Evolutionary conservation across 2,888 invertebrate genomes (phyloP).

Genomic region (Megamerina dolium): DNA sequence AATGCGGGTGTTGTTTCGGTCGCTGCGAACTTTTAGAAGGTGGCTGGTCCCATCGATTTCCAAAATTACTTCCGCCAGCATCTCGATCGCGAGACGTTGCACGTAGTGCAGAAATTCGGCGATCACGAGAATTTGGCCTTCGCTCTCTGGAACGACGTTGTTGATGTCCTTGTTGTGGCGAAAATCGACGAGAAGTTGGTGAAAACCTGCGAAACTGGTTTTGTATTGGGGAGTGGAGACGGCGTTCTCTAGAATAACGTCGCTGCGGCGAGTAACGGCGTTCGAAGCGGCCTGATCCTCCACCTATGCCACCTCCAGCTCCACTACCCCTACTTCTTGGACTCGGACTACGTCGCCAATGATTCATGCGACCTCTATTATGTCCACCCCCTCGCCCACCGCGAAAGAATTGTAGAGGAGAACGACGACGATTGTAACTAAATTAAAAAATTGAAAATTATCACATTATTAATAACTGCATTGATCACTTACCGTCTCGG

Average conservation of each 20-base stretch:
- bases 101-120: conserved; percentile 33
- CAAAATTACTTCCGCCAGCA: conserved; percentile 8
- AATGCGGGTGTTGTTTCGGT: conserved; percentile 23
- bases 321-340: conserved; percentile 36
- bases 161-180: conserved; percentile 25
- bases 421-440: conserved; percentile 44
- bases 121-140: conserved; percentile 23
- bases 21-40: conserved; percentile 18
- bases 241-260: conserved; percentile 35
- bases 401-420: conserved; percentile 36
- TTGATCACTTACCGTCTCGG: conserved; percentile 42
- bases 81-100: conserved; percentile 26
- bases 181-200: conserved; percentile 40
- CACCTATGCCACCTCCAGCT: conserved; percentile 24
- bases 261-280: conserved; percentile 33
- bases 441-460: too few species aligned
- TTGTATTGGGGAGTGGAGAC: conserved; percentile 34
- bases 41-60: conserved; percentile 36
- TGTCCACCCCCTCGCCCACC: conserved; percentile 34
- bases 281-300: conserved; percentile 24
- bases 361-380: conserved; percentile 35
- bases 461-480: too few species aligned
- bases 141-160: conserved; percentile 33
- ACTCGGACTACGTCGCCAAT: conserved; percentile 37
- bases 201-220: conserved; percentile 42